phyloP scores from a whole-genome alignment of 2,888 invertebrate species.

The Empis livida region DNA sequence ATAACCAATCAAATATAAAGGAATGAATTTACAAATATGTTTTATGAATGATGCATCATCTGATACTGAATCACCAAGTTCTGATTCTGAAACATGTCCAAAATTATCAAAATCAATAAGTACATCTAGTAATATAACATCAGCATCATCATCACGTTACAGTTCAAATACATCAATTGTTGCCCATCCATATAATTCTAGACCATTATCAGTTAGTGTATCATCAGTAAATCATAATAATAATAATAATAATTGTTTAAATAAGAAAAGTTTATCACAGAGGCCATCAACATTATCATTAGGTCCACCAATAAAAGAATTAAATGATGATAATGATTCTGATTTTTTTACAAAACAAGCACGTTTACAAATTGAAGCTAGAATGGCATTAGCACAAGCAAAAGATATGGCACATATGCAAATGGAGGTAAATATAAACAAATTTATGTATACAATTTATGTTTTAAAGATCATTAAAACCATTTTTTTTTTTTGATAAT shows the following conservation, averaged over 20 bases:
- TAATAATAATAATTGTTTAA: constrained; percentile 7
- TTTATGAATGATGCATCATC: constrained; percentile 89
- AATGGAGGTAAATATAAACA: constrained; percentile 56
- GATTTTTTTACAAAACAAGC: constrained; percentile 74
- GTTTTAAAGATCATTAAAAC: neutral
- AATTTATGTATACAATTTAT: neutral
- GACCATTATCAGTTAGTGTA: constrained; percentile 21
- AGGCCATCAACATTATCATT: constrained; percentile 37
- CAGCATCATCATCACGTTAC: constrained; percentile 7
- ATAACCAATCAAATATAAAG: constrained; percentile 33
- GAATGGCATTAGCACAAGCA: constrained; percentile 77
- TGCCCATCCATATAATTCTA: constrained; percentile 20
- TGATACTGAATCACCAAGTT: constrained; percentile 66
- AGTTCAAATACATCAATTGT: constrained; percentile 12
- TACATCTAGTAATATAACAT: constrained; percentile 15
- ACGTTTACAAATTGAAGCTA: constrained; percentile 71
- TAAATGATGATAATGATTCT: constrained; percentile 47
- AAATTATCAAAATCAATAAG: constrained; percentile 22
- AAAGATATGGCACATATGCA: constrained; percentile 86
- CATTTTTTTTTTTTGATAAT: too few species aligned
- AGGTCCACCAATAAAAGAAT: constrained; percentile 39
- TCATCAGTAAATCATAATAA: constrained; percentile 15
- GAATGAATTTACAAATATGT: constrained; percentile 90
- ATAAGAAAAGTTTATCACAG: constrained; percentile 20
- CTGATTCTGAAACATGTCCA: constrained; percentile 49